Base-by-base conservation (phyloP, 2,888 invertebrate genomes). In the Euplagia quadripunctaria region DNA sequence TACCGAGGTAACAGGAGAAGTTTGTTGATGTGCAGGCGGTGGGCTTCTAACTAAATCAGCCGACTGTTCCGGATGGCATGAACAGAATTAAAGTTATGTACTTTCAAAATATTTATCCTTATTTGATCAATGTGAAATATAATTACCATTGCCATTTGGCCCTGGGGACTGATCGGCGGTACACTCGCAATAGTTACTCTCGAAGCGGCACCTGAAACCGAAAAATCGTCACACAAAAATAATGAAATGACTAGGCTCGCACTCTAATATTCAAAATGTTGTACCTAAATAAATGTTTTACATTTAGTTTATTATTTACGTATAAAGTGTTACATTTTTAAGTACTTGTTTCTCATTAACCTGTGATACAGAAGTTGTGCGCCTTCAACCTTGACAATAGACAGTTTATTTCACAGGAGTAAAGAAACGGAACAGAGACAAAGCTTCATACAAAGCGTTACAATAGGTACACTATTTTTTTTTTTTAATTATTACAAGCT, bases 11-110 rank as follows among this genome's bases (percentile, higher is more conserved):
- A 97, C 96, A 86, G 97, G 97, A 89, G 97, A 97, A 90, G 96
- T 96, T 93, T 97, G 98, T 96, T 98, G 98, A 94, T 98, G 98
- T 85, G 98, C 98, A 90, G 98, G 98, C 89, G 98, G 98, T 88
- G 98, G 98, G 93, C 98, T 98, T 96, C 97, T 97, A 87, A 92
- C 94, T 91, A 96, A 94, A 86, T 97, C 97, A 81, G 96, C 96
- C 79, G 96, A 97, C 97, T 97, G 97, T 92, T 95, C 96, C 93
- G 84, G 91, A 88, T 87, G 89, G 94, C 94, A 91, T 93, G 89
- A 90, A 94, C 90, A 93, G 82, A 93, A 89, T 87, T 84, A 82
- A 82, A 82, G 77, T 72, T 77, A 76, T 77, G 74, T 79, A 79
- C 65, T 76, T 80, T 75, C 71, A 76, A 70, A 70, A 52, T 58